Evolutionary conservation across 2,888 invertebrate genomes (phyloP).

Genomic region (Ariolimax columbianus): DNA sequence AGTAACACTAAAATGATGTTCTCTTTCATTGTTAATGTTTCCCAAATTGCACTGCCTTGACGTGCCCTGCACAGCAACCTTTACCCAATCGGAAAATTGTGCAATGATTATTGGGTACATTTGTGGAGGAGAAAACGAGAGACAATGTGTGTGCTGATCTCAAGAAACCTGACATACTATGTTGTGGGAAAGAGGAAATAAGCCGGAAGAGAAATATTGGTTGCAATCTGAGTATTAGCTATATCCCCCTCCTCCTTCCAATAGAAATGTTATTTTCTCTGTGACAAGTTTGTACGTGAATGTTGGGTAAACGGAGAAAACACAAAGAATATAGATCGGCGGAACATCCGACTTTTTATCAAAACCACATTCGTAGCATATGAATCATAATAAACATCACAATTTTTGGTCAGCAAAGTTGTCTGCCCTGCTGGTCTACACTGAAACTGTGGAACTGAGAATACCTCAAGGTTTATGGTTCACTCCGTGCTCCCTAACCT

Average conservation of each 20-base stretch:
- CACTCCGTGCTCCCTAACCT: slow-evolving; percentile 29
- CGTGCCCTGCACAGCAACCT: neutral
- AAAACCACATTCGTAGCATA: slow-evolving; percentile 29
- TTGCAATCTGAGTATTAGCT: neutral
- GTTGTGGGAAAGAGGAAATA: slow-evolving; percentile 2
- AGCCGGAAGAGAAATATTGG: slow-evolving; percentile 22
- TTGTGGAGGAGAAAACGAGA: neutral
- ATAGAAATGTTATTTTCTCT: neutral
- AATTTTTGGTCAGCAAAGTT: neutral
- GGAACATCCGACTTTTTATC: slow-evolving; percentile 20
- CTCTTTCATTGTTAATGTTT: neutral
- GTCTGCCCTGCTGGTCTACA: neutral
- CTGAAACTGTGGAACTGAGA: neutral
- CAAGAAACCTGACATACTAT: neutral
- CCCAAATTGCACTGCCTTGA: neutral
- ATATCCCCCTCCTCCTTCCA: neutral
- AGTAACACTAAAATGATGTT: neutral
- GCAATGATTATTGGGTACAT: neutral
- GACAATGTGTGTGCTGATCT: neutral
- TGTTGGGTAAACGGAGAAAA: slow-evolving; percentile 9
- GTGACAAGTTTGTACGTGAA: neutral
- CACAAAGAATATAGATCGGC: slow-evolving; percentile 33
- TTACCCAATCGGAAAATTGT: neutral
- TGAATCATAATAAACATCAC: slow-evolving; percentile 21
- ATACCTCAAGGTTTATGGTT: neutral